phyloP scores from a whole-genome alignment of 2,113 vertebrate genomes.

The Dasyurus viverrinus region DNA sequence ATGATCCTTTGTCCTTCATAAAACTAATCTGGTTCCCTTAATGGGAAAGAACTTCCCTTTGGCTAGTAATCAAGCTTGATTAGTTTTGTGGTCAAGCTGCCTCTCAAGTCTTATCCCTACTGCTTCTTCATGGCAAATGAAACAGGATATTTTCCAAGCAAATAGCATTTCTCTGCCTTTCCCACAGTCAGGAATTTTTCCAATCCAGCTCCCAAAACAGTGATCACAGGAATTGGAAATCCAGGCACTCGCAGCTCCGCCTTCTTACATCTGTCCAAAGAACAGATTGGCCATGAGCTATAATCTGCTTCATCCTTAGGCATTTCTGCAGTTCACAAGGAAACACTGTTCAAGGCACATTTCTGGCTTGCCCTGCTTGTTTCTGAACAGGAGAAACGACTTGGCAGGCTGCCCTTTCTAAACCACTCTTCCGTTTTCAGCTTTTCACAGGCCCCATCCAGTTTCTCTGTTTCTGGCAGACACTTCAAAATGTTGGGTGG shows the following conservation, averaged over 20 bases:
- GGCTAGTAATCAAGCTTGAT: background rate
- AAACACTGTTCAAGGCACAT: background rate
- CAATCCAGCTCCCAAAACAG: background rate
- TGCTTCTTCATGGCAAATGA: background rate
- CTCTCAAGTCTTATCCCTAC: background rate
- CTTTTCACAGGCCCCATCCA: background rate
- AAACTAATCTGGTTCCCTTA: background rate
- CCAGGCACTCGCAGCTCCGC: background rate
- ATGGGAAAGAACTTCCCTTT: background rate
- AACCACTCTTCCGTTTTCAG: background rate
- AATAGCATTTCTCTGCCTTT: background rate
- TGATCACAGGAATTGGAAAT: background rate
- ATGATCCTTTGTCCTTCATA: background rate
- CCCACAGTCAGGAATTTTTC: background rate
- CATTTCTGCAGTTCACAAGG: background rate
- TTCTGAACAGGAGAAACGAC: background rate
- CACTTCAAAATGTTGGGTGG: background rate
- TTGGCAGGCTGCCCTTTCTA: background rate
- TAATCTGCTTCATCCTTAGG: background rate
- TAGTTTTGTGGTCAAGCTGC: background rate
- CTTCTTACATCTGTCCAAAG: background rate
- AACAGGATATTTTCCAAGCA: background rate
- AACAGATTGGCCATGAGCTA: background rate
- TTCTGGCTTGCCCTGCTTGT: background rate
- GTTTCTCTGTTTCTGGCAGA: background rate